A percentile compares a stretch with the other conserved stretches of the same genome.
Conservation (phyloP, 2,888 invertebrate species). For the Phasia obesa region DNA sequence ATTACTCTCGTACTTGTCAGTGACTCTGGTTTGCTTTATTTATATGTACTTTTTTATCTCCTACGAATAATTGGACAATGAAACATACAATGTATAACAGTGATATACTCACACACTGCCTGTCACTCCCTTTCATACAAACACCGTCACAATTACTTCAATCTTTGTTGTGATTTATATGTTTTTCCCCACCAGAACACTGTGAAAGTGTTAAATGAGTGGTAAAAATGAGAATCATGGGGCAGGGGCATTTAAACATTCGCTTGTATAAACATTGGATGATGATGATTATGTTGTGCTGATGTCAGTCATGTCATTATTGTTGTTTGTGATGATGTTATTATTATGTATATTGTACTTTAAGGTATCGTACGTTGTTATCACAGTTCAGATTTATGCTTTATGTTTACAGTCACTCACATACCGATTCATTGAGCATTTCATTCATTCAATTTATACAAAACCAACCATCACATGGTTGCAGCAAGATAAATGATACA, state of each 20-base stretch:
- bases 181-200: conserved; percentile 5
- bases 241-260: background rate
- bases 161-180: conserved; percentile 50
- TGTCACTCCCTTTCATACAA: background rate
- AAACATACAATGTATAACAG: conserved; percentile 43
- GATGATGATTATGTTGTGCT: conserved; percentile 25
- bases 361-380: conserved; percentile 58
- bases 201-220: conserved; percentile 58
- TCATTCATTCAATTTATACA: conserved; percentile 49
- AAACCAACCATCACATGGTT: conserved; percentile 46
- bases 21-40: conserved; percentile 45
- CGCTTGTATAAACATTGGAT: conserved; percentile 21
- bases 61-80: conserved; percentile 60
- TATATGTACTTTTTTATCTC: conserved; percentile 24
- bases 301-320: conserved; percentile 42
- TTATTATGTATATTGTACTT: conserved; percentile 41
- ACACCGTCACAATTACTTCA: conserved; percentile 25
- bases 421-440: background rate
- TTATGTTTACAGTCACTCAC: conserved; percentile 33
- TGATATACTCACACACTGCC: conserved; percentile 23
- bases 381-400: conserved; percentile 61
- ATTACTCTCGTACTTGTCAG: conserved; percentile 45
- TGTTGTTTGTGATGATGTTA: conserved; percentile 26
- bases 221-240: conserved; percentile 14
- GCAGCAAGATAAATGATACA: conserved; percentile 56